These are phyloP conservation scores for Keiferia lycopersicella DNA, from an alignment of 2,888 invertebrate genomes.

Conservation along the genomic window DNA sequence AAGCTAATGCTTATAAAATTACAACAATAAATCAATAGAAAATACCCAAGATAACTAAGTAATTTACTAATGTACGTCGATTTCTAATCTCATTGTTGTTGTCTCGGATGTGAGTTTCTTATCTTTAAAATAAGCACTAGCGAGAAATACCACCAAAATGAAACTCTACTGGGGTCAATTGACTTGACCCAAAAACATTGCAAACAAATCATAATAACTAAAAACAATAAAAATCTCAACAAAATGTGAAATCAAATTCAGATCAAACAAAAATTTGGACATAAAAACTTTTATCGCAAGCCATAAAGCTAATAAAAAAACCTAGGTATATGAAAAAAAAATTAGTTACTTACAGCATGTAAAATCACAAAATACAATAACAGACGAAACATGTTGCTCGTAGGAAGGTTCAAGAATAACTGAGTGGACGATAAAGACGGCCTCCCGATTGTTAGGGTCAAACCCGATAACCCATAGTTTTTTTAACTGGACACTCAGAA, in stretches of 20 bases:
- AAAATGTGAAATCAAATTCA: background rate
- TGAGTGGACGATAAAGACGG: constrained; percentile 39
- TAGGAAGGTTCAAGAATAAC: constrained; percentile 50
- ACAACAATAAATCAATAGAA: no score
- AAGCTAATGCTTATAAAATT: no score
- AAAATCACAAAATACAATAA: constrained; percentile 49
- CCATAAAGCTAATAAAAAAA: background rate
- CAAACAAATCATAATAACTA: background rate
- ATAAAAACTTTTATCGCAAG: background rate
- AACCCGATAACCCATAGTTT: constrained; percentile 37
- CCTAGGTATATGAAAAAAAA: no score
- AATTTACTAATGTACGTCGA: no score
- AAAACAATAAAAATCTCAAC: background rate
- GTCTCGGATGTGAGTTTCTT: no score
- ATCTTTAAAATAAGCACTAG: background rate
- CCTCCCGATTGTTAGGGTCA: constrained; percentile 43
- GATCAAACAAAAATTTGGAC: no score
- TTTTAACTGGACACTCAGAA: constrained; percentile 40
- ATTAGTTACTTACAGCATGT: constrained; percentile 50
- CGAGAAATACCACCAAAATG: background rate
- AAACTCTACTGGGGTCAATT: background rate
- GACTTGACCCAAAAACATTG: background rate
- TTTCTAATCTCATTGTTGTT: no score
- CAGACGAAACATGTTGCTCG: constrained; percentile 51
- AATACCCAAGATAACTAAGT: background rate